Conservation (phyloP, 2,888 invertebrate species). For the Elegia similella region DNA sequence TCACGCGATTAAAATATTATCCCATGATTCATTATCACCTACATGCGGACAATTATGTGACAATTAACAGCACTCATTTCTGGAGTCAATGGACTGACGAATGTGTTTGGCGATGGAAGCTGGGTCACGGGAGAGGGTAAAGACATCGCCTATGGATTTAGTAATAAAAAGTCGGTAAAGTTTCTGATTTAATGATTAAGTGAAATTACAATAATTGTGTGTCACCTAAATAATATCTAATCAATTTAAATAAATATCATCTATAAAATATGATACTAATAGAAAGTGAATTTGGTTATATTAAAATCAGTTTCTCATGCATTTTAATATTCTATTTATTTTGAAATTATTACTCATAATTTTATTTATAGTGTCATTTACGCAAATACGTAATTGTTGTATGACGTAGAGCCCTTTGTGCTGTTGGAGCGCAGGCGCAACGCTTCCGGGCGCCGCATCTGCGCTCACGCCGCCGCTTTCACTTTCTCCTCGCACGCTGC, state of each 20-base stretch:
- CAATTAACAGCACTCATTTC: constrained; percentile 32
- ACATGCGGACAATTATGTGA: constrained; percentile 48
- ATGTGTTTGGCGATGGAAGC: constrained; percentile 62
- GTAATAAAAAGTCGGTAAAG: constrained; percentile 79
- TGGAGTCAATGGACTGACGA: constrained; percentile 42
- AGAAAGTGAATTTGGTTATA: not conserved
- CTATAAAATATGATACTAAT: too few relatives aligned
- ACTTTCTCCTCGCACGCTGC: constrained; percentile 70
- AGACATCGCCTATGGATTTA: constrained; percentile 75
- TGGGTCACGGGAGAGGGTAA: constrained; percentile 58
- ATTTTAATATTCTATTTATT: not conserved
- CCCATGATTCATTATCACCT: constrained; percentile 28
- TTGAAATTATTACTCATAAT: not conserved
- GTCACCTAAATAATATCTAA: not conserved
- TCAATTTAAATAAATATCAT: too few relatives aligned
- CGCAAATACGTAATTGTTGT: constrained; percentile 24
- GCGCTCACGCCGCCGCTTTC: constrained; percentile 72
- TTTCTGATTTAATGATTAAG: constrained; percentile 46
- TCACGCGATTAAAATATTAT: constrained; percentile 25
- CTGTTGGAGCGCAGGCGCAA: constrained; percentile 50
- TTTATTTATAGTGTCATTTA: constrained; percentile 11
- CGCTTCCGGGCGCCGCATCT: constrained; percentile 76
- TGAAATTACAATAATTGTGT: constrained; percentile 13
- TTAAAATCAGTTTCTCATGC: not conserved
- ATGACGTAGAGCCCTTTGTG: constrained; percentile 61